These are phyloP conservation scores for Octonoba sinensis DNA, from an alignment of 2,888 invertebrate species.

Conservation along the genomic window DNA sequence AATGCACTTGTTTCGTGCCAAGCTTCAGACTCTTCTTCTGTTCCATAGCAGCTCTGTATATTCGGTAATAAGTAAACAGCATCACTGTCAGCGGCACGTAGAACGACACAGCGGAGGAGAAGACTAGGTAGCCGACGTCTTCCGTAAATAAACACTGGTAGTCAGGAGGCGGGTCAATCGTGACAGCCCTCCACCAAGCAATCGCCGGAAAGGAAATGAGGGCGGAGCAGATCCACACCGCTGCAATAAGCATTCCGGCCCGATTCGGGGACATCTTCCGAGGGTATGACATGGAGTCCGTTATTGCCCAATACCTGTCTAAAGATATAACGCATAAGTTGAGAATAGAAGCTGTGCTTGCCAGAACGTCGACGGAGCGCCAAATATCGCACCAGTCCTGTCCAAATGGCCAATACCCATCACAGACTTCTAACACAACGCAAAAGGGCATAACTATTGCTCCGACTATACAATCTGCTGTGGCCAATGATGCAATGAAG, in stretches of 20 bases:
- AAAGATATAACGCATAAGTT: slow-evolving; percentile 97
- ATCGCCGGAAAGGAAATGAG: slow-evolving; percentile 99
- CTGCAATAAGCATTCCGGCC: slow-evolving; percentile 88
- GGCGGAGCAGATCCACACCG: slow-evolving; percentile 96
- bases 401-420: slow-evolving; percentile 86
- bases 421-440: slow-evolving; percentile 84
- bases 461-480: slow-evolving; percentile 96
- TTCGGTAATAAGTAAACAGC: slow-evolving; percentile 97
- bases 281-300: slow-evolving; percentile 97
- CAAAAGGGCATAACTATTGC: slow-evolving; percentile 98
- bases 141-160: slow-evolving; percentile 96
- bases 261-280: slow-evolving; percentile 91
- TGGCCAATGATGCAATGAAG: slow-evolving; percentile 95
- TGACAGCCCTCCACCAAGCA: slow-evolving; percentile 75
- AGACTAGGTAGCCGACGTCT: slow-evolving; percentile 94
- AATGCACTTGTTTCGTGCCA: slow-evolving; percentile 80
- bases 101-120: slow-evolving; percentile 97
- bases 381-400: slow-evolving; percentile 97
- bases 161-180: slow-evolving; percentile 70
- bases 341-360: slow-evolving; percentile 96
- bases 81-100: slow-evolving; percentile 96
- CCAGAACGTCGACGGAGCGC: slow-evolving; percentile 96
- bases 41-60: slow-evolving; percentile 92
- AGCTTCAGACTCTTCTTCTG: slow-evolving; percentile 91
- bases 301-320: slow-evolving; percentile 98